Base-by-base conservation (phyloP, 2,888 invertebrate genomes). In the Drosophila cognata region DNA sequence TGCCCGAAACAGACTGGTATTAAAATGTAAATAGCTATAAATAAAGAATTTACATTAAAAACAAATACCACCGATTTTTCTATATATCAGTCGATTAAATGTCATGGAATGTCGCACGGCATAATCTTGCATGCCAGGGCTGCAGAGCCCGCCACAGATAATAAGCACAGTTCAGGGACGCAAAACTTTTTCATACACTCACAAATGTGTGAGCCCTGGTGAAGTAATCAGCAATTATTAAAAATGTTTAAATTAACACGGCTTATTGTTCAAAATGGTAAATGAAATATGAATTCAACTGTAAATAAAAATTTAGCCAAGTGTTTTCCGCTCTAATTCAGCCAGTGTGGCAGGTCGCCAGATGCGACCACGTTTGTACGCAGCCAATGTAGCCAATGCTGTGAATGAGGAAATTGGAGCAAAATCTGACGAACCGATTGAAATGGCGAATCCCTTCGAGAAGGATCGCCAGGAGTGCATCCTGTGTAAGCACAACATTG, bases 401-500 rank as follows among this genome's bases (percentile, higher is more conserved):
- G 31, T 57, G 8, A 63, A 48, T 10, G 70, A 63, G 28, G 65
- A 55, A 57, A 31, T 2, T 35, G 11, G 63, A 18, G 4, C 50
- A 18, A 82, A 88, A 55, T 53, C 77, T 1, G 93, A 93, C 74
- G 90, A 92, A 35, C 93, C 92, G 0, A 85, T 94, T 63, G 94
- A 95, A 75, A 96, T 97, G 90, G 93, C 94, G 73, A 97, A 98
- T 94, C 99, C 99, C 0, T 99, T 95, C 90, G 94, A 95, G 90
- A 96, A 96, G 88, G 96, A 97, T 74, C 95, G 94, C 71, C 94
- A 94, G 29, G 93, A 94, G 77, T 99, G 99, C 91, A 95, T 99
- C 81, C 93, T 99, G 13, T 99, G 99, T 92, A 95, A 96, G 93
- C 92, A 96, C 71, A 95, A 96, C 38, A 96, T 99, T n/a, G 94